Evolutionary conservation across 1,140 invertebrate species (phyloP), one percentile per base, ranked within the genome.

Genomic region (Drosophila nigrodunni): DNA sequence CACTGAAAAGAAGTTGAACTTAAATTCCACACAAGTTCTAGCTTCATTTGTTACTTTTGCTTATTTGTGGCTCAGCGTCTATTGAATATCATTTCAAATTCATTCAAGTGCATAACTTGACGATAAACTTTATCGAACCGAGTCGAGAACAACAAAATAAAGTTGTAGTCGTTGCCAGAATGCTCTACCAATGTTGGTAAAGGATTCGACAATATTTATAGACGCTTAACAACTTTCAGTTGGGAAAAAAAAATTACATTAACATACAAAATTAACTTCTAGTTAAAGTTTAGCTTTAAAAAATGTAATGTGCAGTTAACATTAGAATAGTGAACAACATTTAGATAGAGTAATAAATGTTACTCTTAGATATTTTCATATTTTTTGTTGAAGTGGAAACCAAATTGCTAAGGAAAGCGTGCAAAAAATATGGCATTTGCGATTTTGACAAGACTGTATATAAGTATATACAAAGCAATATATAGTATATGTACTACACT

Each of bases 41-140:
- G 35, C 37, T n/a, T 7, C 43, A 47, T 44, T 30, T 60, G 64
- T 59, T 54, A 74, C 73, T 61, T 57, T 73, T 68, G 43, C 39
- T 50, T 60, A 18, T 30, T 30, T 30, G 25, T 30, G 25, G 3
- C 25, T 30, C 34, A n/a, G 61, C 11, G 21, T 55, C 62, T 71
- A 69, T 82, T 87, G 72, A 77, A 83, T 88, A 82, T 71, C 59
- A 66, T 87, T 88, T 65, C n/a, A 77, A 66, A 77, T 58, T 80
- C 83, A 87, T 68, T 87, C 83, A 83, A 88, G 80, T 83, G 83
- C 83, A 73, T 88, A 74, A 78, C 77, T 77, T 88, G 69, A 71
- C 69, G 82, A 87, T 87, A 87, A 88, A 87, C 77, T 68, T 77
- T 64, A 44, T 30, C 37, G 37, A 58, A 49, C 67, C 46, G 30